Percentiles rank a stretch among this genome's conserved stretches.
Evolutionary conservation across 1,140 invertebrate species (phyloP).

Genomic region (Alviniconcha marisindica): DNA sequence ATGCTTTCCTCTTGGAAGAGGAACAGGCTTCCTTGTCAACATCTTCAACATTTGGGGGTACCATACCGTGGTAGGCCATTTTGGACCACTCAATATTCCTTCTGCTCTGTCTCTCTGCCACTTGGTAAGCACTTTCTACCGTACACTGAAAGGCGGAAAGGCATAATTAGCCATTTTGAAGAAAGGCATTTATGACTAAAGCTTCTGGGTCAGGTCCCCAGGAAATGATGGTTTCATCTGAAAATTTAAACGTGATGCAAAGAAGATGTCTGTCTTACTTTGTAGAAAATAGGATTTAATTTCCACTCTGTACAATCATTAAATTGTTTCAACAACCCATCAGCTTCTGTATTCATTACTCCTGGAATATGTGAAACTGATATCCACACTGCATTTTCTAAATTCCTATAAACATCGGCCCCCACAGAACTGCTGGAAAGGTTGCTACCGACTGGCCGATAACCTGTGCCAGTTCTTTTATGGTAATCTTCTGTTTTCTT

Average conservation of each 20-base stretch:
- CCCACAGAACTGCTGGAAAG: too few relatives aligned
- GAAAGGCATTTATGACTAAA: not conserved
- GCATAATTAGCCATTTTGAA: not conserved
- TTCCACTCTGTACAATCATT: slow-evolving; percentile 10
- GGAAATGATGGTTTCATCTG: not conserved
- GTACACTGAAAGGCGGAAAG: slow-evolving; percentile 16
- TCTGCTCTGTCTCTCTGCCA: not conserved
- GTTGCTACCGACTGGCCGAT: too few relatives aligned
- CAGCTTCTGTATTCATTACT: not conserved
- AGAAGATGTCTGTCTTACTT: not conserved
- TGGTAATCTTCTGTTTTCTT: too few relatives aligned
- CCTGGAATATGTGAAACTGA: not conserved
- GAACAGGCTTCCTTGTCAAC: not conserved
- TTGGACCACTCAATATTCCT: not conserved
- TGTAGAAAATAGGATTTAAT: not conserved
- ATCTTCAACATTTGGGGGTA: not conserved
- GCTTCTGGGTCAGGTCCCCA: slow-evolving; percentile 5
- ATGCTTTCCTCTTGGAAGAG: not conserved
- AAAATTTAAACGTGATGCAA: not conserved
- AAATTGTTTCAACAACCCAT: not conserved
- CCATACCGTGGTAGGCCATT: slow-evolving; percentile 2
- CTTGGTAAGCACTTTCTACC: not conserved
- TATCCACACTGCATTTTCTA: not conserved
- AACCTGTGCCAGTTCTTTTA: too few relatives aligned
- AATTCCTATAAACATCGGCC: too few relatives aligned